These are phyloP conservation scores for Hystrix cristata DNA, from an alignment of 2,113 vertebrate genomes.

Conservation along the genomic window DNA sequence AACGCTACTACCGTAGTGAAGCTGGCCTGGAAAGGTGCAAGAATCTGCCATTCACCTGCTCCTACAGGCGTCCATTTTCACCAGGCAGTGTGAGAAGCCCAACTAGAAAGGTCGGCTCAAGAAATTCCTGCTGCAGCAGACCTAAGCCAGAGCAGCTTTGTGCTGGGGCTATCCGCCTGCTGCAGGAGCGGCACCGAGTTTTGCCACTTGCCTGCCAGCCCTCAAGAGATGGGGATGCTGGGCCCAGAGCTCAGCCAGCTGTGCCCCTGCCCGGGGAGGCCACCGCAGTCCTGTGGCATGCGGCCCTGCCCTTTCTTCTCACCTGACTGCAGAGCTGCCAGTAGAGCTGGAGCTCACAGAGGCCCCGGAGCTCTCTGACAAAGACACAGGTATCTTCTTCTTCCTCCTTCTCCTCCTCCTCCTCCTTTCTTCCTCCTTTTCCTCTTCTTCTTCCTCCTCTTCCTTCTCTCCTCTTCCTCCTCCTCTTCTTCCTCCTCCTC, in stretches of 20 bases:
- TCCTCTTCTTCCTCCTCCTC: no score
- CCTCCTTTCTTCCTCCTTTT: no score
- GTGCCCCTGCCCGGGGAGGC: not conserved
- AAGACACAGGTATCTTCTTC: not conserved
- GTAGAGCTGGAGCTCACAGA: not conserved
- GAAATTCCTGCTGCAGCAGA: not conserved
- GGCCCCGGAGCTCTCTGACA: not conserved
- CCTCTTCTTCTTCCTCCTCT: not conserved
- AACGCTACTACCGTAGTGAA: not conserved
- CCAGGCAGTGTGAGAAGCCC: not conserved
- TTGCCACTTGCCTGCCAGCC: not conserved
- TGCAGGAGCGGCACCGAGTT: rapidly evolving
- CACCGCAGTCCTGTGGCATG: not conserved
- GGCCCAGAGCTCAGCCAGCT: not conserved
- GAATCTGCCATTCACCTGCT: not conserved
- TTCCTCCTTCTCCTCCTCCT: not conserved
- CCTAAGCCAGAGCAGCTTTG: rapidly evolving
- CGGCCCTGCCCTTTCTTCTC: not conserved
- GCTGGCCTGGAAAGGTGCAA: not conserved
- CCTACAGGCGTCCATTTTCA: not conserved
- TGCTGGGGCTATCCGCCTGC: rapidly evolving
- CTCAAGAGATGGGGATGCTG: not conserved
- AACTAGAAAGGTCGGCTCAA: not conserved
- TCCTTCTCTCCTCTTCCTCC: not conserved
- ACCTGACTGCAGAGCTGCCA: not conserved